These are phyloP conservation scores for Eonycteris spelaea DNA, from an alignment of 2,113 vertebrate genomes.

Conservation along the genomic window DNA sequence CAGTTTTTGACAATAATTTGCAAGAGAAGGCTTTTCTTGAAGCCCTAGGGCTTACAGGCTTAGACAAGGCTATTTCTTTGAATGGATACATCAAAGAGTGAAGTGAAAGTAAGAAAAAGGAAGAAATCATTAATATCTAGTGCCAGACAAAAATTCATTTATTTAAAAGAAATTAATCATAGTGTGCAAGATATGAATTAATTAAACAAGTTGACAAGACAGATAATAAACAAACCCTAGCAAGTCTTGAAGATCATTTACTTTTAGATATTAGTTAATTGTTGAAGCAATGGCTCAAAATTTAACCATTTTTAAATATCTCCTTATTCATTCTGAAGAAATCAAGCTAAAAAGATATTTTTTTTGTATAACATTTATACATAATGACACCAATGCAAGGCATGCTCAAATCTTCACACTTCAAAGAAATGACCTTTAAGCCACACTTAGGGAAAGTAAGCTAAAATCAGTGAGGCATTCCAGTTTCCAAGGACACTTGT, in stretches of 20 bases:
- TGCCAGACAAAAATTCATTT: background rate
- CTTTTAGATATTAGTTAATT: background rate
- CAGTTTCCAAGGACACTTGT: slow-evolving; percentile 88
- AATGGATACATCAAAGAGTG: background rate
- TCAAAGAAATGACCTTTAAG: slow-evolving; percentile 87
- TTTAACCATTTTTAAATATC: slow-evolving; percentile 40
- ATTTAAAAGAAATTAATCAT: background rate
- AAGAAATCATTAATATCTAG: background rate
- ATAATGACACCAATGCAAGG: slow-evolving; percentile 78
- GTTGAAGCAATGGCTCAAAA: background rate
- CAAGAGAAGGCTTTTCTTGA: background rate
- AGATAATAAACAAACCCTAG: background rate
- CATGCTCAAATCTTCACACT: slow-evolving; percentile 83
- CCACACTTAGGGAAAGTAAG: slow-evolving; percentile 84
- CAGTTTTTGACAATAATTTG: background rate
- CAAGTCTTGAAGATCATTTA: background rate
- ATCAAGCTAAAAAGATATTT: slow-evolving; percentile 63
- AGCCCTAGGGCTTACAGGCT: background rate
- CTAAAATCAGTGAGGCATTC: slow-evolving; percentile 82
- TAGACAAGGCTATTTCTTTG: background rate
- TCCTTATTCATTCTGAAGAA: slow-evolving; percentile 53
- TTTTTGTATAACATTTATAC: slow-evolving; percentile 70
- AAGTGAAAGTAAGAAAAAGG: background rate
- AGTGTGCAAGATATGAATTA: background rate
- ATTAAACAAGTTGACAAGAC: background rate